Conservation (phyloP, 1,140 invertebrate species). For the Cepaea nemoralis region DNA sequence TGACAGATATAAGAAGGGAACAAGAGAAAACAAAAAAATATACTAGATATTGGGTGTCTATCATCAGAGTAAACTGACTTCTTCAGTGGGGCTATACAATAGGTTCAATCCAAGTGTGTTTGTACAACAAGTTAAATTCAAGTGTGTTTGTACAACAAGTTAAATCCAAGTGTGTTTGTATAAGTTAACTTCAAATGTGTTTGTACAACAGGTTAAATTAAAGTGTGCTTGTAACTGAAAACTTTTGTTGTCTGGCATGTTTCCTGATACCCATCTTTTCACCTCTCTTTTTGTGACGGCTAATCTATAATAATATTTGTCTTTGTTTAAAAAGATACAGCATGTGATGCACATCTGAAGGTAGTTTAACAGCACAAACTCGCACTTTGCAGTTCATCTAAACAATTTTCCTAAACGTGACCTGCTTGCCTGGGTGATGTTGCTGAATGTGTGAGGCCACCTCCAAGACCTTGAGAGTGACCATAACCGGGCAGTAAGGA, state of each 20-base stretch:
- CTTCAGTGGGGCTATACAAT: no score
- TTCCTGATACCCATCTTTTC: not conserved
- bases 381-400: not conserved
- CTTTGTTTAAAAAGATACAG: not conserved
- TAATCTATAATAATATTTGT: not conserved
- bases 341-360: not conserved
- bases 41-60: no score
- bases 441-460: constrained; percentile 54
- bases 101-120: no score
- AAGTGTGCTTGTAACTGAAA: not conserved
- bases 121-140: no score
- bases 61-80: no score
- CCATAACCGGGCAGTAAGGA: constrained; percentile 52
- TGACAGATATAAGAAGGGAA: no score
- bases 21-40: no score
- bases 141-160: no score
- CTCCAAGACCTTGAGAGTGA: constrained; percentile 47
- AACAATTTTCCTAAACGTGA: constrained; percentile 36
- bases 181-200: no score
- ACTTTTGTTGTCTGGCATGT: not conserved
- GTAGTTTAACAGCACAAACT: not conserved
- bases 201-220: no score
- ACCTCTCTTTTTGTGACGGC: not conserved
- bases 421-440: constrained; percentile 47
- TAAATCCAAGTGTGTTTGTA: no score